Base-by-base conservation (phyloP, 2,113 vertebrate genomes). In the Sisor rabdophorus region DNA sequence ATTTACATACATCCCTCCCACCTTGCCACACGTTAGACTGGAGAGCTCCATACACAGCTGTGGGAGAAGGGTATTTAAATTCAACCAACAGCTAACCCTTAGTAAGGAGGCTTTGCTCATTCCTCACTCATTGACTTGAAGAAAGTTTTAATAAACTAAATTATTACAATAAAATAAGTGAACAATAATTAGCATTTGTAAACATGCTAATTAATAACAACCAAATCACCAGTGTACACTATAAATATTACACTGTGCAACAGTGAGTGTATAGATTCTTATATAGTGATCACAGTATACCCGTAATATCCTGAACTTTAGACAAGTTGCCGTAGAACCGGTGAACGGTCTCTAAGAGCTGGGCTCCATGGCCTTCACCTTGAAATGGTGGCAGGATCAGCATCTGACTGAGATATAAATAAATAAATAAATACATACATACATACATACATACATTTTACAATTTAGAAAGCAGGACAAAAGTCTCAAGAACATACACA, bases 351-450 rank as follows among this genome's bases (percentile, higher is more conserved):
- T 98, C 97, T 87, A 98, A 91, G 87, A 99, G 93, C 85, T 96
- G 97, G 85, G 97, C 96, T 80, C 97, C 97, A 58, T 98, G 96
- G 80, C 96, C 96, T 91, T 99, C 96, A 89, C 97, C 96, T 92
- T 99, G 97, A 91, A 98, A 99, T 8, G 96, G 95, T 85, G 97
- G 96, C 85, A 99, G 89, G 90, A 99, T 89, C 92, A 99, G 89
- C 97, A 98, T 99, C 91, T 99, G 97, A 90, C 97, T 99, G 90
- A 81, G 24, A 75, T 11, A 80, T 20, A 72, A 16, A 59, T 12
- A 73, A 6, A 48, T 1, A 53, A 36, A 28, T n/a, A n/a, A n/a
- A n/a, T n/a, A n/a, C n/a, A n/a, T n/a, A n/a, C n/a, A n/a, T n/a
- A n/a, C n/a, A n/a, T n/a, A n/a, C n/a, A n/a, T n/a, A n/a, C n/a